phyloP scores from a whole-genome alignment of 2,888 invertebrate species.

The Lydus trimaculatus region DNA sequence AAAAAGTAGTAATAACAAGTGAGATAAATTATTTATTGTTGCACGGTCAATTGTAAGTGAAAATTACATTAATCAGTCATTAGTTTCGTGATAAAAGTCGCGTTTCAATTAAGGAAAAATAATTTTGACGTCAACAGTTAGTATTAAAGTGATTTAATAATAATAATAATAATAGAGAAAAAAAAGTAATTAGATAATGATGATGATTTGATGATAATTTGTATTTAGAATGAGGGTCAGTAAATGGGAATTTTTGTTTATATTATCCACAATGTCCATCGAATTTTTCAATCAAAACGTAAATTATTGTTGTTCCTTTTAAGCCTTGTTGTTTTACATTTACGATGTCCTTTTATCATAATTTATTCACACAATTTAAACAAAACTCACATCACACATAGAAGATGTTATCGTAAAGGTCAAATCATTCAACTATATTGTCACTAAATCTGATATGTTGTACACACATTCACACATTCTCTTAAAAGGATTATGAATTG shows the following conservation, averaged over 20 bases:
- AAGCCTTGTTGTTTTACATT: not conserved
- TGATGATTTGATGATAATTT: too few species aligned
- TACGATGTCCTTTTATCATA: not conserved
- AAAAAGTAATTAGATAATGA: too few species aligned
- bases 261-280: too few species aligned
- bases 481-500: not conserved
- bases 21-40: not conserved
- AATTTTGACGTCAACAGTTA: not conserved
- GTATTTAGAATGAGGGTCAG: too few species aligned
- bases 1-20: not conserved
- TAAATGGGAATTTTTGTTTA: too few species aligned
- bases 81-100: too few species aligned
- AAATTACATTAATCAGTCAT: not conserved
- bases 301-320: too few species aligned
- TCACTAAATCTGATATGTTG: not conserved
- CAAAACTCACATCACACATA: not conserved
- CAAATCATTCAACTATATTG: constrained; percentile 11
- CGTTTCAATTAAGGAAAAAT: too few species aligned
- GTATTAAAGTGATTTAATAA: too few species aligned
- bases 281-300: too few species aligned
- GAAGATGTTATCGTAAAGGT: constrained; percentile 15
- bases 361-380: not conserved
- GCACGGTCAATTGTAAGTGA: not conserved
- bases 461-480: not conserved
- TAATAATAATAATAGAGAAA: too few species aligned